Conservation (phyloP, 2,888 invertebrate genomes). For the Campoplex nolae region DNA sequence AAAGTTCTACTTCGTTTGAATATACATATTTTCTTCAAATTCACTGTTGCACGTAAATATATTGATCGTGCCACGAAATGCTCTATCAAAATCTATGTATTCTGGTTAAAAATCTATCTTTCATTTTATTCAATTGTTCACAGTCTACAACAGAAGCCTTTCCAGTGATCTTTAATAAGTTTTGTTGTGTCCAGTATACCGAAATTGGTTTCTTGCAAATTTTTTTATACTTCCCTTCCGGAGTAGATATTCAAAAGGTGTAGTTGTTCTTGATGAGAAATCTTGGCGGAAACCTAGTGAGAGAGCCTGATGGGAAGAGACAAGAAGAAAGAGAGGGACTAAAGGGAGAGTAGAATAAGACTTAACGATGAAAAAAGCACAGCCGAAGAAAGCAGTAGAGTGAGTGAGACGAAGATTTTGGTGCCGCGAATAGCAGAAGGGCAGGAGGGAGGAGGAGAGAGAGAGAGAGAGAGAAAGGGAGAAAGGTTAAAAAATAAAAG, state of each 20-base stretch:
- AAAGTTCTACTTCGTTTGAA: conserved; percentile 35
- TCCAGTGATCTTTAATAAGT: background rate
- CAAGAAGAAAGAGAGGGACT: no score
- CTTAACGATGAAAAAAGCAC: conserved; percentile 13
- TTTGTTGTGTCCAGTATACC: background rate
- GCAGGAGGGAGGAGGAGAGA: conserved; percentile 62
- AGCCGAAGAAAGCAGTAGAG: conserved; percentile 52
- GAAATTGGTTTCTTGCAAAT: background rate
- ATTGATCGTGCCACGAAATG: background rate
- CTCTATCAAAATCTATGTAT: background rate
- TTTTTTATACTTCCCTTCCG: background rate
- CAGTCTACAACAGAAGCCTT: background rate
- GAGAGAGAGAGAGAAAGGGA: conserved; percentile 68
- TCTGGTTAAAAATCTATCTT: background rate
- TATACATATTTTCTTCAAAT: no score
- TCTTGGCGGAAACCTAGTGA: conserved; percentile 48
- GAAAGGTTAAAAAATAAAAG: conserved; percentile 59
- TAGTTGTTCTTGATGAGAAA: conserved; percentile 54
- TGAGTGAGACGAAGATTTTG: conserved; percentile 67
- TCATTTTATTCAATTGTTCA: background rate
- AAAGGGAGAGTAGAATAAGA: background rate
- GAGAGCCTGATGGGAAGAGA: background rate
- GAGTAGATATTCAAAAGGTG: background rate
- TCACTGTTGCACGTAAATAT: background rate
- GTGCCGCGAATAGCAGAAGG: conserved; percentile 40